These are phyloP conservation scores for Merops nubicus DNA, from an alignment of 2,113 vertebrate species.

Conservation along the genomic window DNA sequence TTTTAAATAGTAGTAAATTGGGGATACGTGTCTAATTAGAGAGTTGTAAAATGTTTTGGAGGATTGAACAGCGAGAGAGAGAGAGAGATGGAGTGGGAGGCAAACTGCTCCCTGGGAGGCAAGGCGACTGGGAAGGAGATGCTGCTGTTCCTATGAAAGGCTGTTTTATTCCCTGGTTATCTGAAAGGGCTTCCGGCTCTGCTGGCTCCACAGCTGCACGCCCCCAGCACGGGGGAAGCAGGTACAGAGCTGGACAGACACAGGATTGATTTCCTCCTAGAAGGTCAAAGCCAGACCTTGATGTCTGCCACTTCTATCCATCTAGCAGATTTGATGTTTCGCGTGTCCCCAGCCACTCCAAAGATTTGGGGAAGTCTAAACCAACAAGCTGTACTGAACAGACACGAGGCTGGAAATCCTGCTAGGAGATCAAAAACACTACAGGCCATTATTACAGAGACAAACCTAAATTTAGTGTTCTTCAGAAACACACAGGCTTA, in stretches of 20 bases:
- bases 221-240: neutral
- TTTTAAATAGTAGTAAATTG: constrained; percentile 81
- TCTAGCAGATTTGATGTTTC: neutral
- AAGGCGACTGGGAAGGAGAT: constrained; percentile 8
- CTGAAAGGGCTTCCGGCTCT: neutral
- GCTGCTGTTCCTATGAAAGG: neutral
- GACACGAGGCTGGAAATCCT: neutral
- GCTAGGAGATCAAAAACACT: neutral
- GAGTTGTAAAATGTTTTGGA: constrained; percentile 72
- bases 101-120: constrained; percentile 21
- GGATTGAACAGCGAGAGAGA: constrained; percentile 51
- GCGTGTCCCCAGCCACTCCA: neutral
- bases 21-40: constrained; percentile 78
- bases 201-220: neutral
- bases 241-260: neutral
- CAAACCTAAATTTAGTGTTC: neutral
- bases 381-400: neutral
- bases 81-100: constrained; percentile 43
- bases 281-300: neutral
- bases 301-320: neutral
- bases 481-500: neutral
- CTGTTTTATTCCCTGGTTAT: neutral
- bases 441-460: neutral
- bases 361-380: neutral
- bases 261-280: neutral